Evolutionary conservation across 64 coral and sea anemone genomes (phyloP), one percentile per base, ranked within the genome.

Genomic region (Pachyseris speciosa): DNA sequence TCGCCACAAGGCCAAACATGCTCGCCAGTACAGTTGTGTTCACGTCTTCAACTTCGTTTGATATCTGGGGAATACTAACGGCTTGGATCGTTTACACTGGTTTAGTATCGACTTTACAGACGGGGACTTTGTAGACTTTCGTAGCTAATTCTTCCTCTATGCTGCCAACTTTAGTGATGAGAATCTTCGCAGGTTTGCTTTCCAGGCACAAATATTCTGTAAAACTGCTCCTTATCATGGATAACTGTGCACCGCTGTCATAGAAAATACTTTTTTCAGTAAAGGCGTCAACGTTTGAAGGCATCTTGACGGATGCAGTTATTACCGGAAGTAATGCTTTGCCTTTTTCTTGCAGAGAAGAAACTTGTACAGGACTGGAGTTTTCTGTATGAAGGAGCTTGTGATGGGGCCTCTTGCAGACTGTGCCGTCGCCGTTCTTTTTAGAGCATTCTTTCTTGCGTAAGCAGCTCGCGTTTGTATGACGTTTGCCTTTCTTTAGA

Each of bases 131-230:
- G 32, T 95, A 95, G 25, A 94, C 17, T 16, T 78, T 95, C 44
- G 89, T 96, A 24, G 40, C 55, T 11, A 88, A 53, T 24, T 91
- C 84, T 83, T 61, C 58, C 79, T 96, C 94, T 72, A 84, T 42
- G 34, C 88, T 84, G 12, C 89, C 75, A 32, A 96, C 84, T 42
- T 96, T 96, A 15, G 93, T 90, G 16, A 95, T 41, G 15, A 90
- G 47, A 72, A 95, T 95, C 28, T 80, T 95, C 83, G 89, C 88
- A 6, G 33, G n/a, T 61, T 61, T 61, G 27, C 58, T 61, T 61
- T 61, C 48, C 12, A 88, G 67, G 13, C 24, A 19, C 25, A 95
- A 53, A 11, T 49, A 49, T 83, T 91, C 83, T 64, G 88, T 74
- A 24, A 71, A 51, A n/a, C 16, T 38, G 16, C 8, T 91, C 22